Evolutionary conservation across 2,797 vertebrate species (phyloP), one percentile per base, ranked within the genome.

Genomic region (Alcedo quadribrachys): DNA sequence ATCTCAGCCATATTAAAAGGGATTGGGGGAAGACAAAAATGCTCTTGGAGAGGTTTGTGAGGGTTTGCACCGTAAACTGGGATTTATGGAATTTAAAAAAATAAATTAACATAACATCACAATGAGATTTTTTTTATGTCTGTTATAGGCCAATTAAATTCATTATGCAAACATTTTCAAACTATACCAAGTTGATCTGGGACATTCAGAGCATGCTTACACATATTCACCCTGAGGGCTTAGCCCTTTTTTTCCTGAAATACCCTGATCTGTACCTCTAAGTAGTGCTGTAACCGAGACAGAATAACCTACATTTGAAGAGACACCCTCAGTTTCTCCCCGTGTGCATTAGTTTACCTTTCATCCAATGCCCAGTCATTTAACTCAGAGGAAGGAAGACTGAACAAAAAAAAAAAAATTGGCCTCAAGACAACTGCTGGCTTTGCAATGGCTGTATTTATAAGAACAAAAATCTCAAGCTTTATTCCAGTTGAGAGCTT

Each of bases 71-170:
- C 15, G 35, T 86, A 76, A 93, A 90, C 48, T 53, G 45, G n/a
- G 68, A 71, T 78, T 90, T 71, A 85, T 84, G 78, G 86, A 89
- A 27, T 25, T 11, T 81, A 95, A 45, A 71, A 86, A 94, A 80
- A 4, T 15, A 50, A 85, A 86, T 90, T 81, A 90, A 77, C 65
- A 80, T 92, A 74, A 91, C 83, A 84, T 69, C 40, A 91, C 68
- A 76, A 80, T 77, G 11, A 30, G 53, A 24, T 66, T 53, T 63
- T 63, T 63, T 85, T 66, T 28, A 42, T 28, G 6, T 54, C 63
- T 79, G 13, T 84, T 92, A 81, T 17, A 88, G 71, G 30, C 63
- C 61, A 80, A 88, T 91, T 90, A 88, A 88, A 86, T 63, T 42
- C 13, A 77, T 88, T 80, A 76, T 65, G 30, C 78, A 92, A 93